These are phyloP conservation scores for Tetrax tetrax DNA, from an alignment of 2,113 vertebrate species.

Conservation along the genomic window DNA sequence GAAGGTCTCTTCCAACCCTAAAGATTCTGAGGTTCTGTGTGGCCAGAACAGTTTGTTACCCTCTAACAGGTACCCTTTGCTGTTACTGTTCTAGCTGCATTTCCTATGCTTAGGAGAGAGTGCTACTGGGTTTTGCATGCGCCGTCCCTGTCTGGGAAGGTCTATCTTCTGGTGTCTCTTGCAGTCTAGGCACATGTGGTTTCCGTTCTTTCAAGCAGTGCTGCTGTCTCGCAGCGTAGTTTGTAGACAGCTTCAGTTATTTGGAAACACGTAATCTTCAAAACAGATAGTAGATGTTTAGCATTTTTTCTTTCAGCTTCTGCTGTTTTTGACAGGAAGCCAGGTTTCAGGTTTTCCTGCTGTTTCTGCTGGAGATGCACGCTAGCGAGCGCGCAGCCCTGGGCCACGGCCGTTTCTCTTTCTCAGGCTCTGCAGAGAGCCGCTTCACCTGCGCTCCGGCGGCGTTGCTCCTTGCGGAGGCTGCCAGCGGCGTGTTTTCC, in stretches of 20 bases:
- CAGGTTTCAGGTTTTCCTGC: neutral
- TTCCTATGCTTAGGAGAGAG: neutral
- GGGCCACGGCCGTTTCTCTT: rapidly evolving
- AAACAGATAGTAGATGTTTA: neutral
- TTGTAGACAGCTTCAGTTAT: neutral
- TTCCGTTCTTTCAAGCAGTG: neutral
- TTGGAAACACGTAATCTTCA: neutral
- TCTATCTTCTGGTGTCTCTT: neutral
- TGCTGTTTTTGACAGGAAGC: neutral
- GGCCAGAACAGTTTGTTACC: neutral
- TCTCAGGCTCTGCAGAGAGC: rapidly evolving
- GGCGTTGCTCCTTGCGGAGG: rapidly evolving
- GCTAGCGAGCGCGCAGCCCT: rapidly evolving
- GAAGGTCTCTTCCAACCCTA: no score
- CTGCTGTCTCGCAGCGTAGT: neutral
- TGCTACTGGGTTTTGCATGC: neutral
- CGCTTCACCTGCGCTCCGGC: rapidly evolving
- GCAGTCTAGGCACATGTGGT: rapidly evolving
- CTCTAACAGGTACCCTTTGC: neutral
- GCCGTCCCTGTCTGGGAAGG: neutral
- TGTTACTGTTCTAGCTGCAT: neutral
- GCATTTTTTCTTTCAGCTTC: neutral
- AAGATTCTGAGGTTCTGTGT: no score
- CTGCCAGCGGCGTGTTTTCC: neutral
- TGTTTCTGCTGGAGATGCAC: neutral